phyloP scores from a whole-genome alignment of 1,140 invertebrate species.

The Brachionus rubens region DNA sequence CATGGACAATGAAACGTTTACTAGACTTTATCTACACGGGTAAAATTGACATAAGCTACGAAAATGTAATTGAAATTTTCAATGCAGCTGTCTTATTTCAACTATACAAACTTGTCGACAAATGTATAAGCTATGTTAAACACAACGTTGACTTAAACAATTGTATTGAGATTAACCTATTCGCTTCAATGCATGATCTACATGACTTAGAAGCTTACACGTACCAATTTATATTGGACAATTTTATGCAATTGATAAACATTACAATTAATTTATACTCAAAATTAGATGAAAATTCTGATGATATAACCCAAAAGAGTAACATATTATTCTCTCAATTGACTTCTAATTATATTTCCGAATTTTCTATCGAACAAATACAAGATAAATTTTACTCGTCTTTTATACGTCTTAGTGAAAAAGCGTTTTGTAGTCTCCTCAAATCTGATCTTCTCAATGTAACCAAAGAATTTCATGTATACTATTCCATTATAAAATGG shows the following conservation, averaged over 20 bases:
- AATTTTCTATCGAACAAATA: slow-evolving; percentile 56
- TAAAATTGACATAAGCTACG: slow-evolving; percentile 57
- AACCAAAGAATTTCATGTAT: slow-evolving; percentile 59
- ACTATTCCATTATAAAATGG: slow-evolving; percentile 59
- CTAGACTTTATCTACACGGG: slow-evolving; percentile 61
- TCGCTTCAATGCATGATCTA: slow-evolving; percentile 58
- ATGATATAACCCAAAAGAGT: background rate
- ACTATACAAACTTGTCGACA: slow-evolving; percentile 59
- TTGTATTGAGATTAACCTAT: slow-evolving; percentile 59
- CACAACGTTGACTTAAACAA: slow-evolving; percentile 59
- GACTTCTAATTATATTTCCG: slow-evolving; percentile 52
- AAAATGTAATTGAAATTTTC: slow-evolving; percentile 60
- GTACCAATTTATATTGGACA: slow-evolving; percentile 56
- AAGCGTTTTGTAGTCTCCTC: slow-evolving; percentile 10
- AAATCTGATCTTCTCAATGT: slow-evolving; percentile 57
- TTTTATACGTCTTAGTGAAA: slow-evolving; percentile 17
- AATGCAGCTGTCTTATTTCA: slow-evolving; percentile 60
- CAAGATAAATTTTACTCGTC: slow-evolving; percentile 52
- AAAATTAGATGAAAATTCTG: slow-evolving; percentile 11
- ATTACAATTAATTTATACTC: background rate
- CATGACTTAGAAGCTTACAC: slow-evolving; percentile 55
- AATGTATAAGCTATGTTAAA: slow-evolving; percentile 57
- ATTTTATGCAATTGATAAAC: slow-evolving; percentile 51
- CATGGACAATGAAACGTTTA: slow-evolving; percentile 58
- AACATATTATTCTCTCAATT: slow-evolving; percentile 47